phyloP scores from a whole-genome alignment of 92 coral and sea anemone species.

The Palythoa grandiflora region DNA sequence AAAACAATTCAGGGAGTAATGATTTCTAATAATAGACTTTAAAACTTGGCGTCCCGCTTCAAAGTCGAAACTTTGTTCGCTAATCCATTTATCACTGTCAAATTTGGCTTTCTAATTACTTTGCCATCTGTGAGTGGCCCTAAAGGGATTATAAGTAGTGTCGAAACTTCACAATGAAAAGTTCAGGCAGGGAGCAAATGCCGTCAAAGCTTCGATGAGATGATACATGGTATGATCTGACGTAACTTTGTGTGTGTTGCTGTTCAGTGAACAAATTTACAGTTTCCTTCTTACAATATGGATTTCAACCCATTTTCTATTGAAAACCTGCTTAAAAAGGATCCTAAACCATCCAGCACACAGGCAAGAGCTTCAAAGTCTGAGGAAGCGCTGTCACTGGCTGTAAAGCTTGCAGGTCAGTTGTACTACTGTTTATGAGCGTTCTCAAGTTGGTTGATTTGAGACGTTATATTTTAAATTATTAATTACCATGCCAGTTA shows the following conservation, averaged over 20 bases:
- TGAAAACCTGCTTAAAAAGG: conserved; percentile 84
- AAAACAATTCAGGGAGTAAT: not conserved
- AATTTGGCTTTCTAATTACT: conserved; percentile 39
- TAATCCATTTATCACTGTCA: conserved; percentile 57
- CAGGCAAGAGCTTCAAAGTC: conserved; percentile 52
- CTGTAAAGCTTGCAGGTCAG: conserved; percentile 98
- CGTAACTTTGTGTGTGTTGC: conserved; percentile 14
- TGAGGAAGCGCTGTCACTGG: conserved; percentile 90
- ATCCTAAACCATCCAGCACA: conserved; percentile 32
- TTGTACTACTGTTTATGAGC: not conserved
- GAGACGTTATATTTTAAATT: not conserved
- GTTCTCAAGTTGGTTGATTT: not conserved
- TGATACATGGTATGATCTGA: conserved; percentile 14
- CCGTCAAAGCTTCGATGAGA: conserved; percentile 40
- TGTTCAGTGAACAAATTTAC: not conserved
- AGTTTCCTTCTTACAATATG: conserved; percentile 49
- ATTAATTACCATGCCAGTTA: too few species aligned
- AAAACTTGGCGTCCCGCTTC: conserved; percentile 12
- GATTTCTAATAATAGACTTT: not conserved
- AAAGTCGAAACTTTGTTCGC: conserved; percentile 48
- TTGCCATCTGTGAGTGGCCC: conserved; percentile 47
- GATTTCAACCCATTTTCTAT: conserved; percentile 95
- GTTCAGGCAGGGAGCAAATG: conserved; percentile 42
- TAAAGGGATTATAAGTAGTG: conserved; percentile 44
- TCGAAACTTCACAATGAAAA: conserved; percentile 29